Conservation (phyloP, 1,140 invertebrate species). For the Amphibalanus amphitrite region DNA sequence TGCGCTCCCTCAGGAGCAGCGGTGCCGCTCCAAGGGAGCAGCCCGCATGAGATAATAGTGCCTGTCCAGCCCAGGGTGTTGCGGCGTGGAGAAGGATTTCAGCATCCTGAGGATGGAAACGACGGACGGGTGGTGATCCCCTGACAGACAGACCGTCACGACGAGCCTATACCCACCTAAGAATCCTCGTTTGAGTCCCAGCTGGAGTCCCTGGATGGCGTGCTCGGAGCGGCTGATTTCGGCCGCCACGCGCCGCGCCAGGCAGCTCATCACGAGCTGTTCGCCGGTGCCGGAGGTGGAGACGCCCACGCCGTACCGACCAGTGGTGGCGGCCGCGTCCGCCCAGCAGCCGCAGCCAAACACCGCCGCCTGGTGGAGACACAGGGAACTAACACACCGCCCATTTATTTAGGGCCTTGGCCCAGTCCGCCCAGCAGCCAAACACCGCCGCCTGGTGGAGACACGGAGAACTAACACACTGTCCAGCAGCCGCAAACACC, state of each 20-base stretch:
- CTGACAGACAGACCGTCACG: constrained; percentile 15
- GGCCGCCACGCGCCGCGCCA: constrained; percentile 60
- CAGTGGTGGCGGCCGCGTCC: constrained; percentile 32
- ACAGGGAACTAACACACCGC: not conserved
- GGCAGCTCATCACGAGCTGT: constrained; percentile 65
- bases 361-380: constrained; percentile 45
- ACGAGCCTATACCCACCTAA: constrained; percentile 31
- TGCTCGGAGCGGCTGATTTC: constrained; percentile 34
- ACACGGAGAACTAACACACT: constrained; percentile 20
- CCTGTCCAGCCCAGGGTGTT: too few species aligned
- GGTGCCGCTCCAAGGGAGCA: too few species aligned
- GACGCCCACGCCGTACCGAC: constrained; percentile 39
- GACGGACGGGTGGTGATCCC: too few species aligned
- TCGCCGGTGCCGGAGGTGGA: constrained; percentile 82
- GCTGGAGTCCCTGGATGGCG: constrained; percentile 44
- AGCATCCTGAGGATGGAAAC: too few species aligned
- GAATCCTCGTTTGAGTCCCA: constrained; percentile 51
- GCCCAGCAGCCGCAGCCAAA: constrained; percentile 80
- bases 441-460: constrained; percentile 53
- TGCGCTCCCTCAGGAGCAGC: too few species aligned
- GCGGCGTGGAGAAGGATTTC: too few species aligned
- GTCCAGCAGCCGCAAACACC: constrained; percentile 71
- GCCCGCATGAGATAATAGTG: too few species aligned
- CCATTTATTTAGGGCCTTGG: constrained; percentile 18
- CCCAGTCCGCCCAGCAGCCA: constrained; percentile 66